Evolutionary conservation across 1,140 invertebrate species (phyloP), one percentile per base, ranked within the genome.

Genomic region (Proales similis): DNA sequence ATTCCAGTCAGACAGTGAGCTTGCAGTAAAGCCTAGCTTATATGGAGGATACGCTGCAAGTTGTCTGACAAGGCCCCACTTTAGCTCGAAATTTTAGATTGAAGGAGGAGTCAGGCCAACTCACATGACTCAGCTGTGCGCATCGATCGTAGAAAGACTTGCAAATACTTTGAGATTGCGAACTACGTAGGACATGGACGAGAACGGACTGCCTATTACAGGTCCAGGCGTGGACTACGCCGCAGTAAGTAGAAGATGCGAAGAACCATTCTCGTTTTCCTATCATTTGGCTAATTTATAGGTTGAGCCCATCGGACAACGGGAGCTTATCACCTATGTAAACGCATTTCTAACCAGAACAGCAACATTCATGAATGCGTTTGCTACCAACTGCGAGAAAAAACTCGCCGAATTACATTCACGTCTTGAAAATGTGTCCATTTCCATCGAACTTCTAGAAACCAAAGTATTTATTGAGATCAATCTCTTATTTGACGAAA

Each of bases 381-480:
- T 57, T 42, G 39, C 51, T 2, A 57, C 33, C 12, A 57, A 57
- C 39, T 57, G 51, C 11, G 51, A 57, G 45, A 29, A 36, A 39
- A 57, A 57, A 26, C 20, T 57, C 6, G 33, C 51, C 5, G 36
- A 26, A 39, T 39, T 57, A 7, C 39, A 57, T 24, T 6, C 33
- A 11, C 33, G 51, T n/a, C 32, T 57, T 9, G 51, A 24, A 57
- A 42, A 36, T 30, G 45, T 57, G 2, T 36, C 39, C 30, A 42
- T 42, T 20, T 57, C 51, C 6, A 57, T 57, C 11, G 45, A 36
- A 12, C 38, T 57, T 5, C 45, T 57, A 26, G 51, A 57, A 30
- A 57, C 51, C 20, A 57, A 57, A 42, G 51, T 57, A 57, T 4
- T n/a, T n/a, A n/a, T n/a, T n/a, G n/a, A n/a, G n/a, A n/a, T n/a